Evolutionary conservation across 2,888 invertebrate species (phyloP).

Genomic region (Schizotus pectinicornis): DNA sequence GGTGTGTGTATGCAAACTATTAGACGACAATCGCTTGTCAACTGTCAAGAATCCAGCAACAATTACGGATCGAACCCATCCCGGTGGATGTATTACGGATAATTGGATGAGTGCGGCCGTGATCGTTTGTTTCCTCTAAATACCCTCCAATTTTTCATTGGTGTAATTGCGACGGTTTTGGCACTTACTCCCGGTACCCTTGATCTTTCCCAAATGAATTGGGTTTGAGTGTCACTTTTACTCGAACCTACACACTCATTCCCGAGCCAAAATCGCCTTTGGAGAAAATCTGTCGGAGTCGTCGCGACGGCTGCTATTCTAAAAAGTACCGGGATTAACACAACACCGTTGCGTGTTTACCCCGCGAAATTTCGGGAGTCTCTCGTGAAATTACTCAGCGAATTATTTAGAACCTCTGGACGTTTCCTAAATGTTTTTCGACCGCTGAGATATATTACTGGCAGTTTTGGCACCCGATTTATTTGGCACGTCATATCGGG

Average conservation of each 20-base stretch:
- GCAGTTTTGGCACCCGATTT: conserved; percentile 34
- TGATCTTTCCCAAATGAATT: conserved; percentile 12
- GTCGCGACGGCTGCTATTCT: no score
- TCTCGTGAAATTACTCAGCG: conserved; percentile 7
- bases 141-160: no score
- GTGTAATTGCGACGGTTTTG: no score
- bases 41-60: conserved; percentile 10
- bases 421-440: conserved; percentile 22
- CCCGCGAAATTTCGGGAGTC: background rate
- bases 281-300: no score
- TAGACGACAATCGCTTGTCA: conserved; percentile 34
- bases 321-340: no score
- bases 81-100: no score
- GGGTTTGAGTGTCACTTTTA: background rate
- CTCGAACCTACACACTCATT: no score
- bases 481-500: conserved; percentile 34
- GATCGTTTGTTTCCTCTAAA: no score
- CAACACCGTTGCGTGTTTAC: no score
- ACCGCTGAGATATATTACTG: conserved; percentile 30
- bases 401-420: conserved; percentile 2
- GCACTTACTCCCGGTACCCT: background rate
- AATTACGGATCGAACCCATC: conserved; percentile 1
- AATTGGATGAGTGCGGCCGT: no score
- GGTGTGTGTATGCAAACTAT: conserved; percentile 35
- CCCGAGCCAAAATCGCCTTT: no score